Base-by-base conservation (phyloP, 1,140 invertebrate genomes). In the Pogonomyrmex barbatus region DNA sequence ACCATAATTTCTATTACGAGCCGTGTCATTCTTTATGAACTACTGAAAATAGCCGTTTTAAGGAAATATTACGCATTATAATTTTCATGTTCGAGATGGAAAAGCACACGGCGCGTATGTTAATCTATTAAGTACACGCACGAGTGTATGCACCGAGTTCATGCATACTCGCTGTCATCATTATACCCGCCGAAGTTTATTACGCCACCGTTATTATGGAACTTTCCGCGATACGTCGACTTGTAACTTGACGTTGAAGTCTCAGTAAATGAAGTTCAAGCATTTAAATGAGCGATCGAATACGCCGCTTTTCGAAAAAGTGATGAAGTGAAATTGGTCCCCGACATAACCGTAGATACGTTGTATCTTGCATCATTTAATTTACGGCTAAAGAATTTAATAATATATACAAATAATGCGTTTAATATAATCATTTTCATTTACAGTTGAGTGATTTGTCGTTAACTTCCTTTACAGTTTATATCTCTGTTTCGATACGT, bases 241-340 rank as follows among this genome's bases (percentile, higher is more conserved):
- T 75, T 62, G 79, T 60, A 83, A 67, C 56, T 73, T 83, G 79
- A 83, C 79, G 79, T 83, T 83, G 68, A 83, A 83, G 68, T n/a
- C 33, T 50, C 54, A 42, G 42, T 47, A 75, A 83, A 83, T 73
- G 79, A 83, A 75, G 54, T 75, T 83, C 50, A 30, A 50, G 42
- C 79, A 39, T 83, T 83, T 60, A 47, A 83, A 83, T 56, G 42
- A 62, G 67, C 52, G 79, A 83, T 75, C 45, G 54, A 60, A 47
- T 75, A 47, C n/a, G 39, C 3, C 6, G 42, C 17, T 82, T 17
- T 54, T 50, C 17, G 42, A 60, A 83, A 75, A 83, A 83, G 68
- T 67, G 12, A 5, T 17, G 54, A 79, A 52, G 3, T 17, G 54
- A 79, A 52, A 67, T 79, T 67, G 47, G 14, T 65, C 17, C 1